phyloP scores from a whole-genome alignment of 2,888 invertebrate species.

The Thereva unica region DNA sequence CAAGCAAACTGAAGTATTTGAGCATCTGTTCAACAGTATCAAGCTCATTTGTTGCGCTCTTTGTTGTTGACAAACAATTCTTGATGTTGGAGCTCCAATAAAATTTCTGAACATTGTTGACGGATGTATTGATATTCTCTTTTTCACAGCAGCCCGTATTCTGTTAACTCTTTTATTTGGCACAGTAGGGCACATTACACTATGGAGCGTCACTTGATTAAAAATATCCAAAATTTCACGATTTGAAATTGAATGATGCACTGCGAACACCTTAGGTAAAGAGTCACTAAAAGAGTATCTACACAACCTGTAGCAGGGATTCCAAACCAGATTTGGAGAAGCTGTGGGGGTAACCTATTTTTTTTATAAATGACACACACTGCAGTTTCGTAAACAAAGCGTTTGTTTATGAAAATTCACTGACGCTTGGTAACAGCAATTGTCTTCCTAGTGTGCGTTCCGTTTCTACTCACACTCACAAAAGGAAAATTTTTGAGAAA shows the following conservation, averaged over 20 bases:
- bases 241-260: no score
- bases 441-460: conserved; percentile 16
- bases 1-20: conserved; percentile 1
- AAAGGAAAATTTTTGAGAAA: conserved; percentile 17
- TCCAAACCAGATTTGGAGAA: no score
- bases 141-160: conserved; percentile 68
- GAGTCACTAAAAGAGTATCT: no score
- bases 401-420: conserved; percentile 12
- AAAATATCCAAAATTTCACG: no score
- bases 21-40: conserved; percentile 7
- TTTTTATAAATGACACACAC: no score
- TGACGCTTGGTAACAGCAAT: conserved; percentile 1
- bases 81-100: conserved; percentile 48
- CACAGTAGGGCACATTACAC: conserved; percentile 43
- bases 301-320: no score
- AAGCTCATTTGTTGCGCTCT: conserved; percentile 12
- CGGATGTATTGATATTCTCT: conserved; percentile 87
- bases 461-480: conserved; percentile 20
- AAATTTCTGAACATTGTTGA: conserved; percentile 86
- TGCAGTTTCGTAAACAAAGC: conserved; percentile 29
- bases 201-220: not conserved
- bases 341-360: no score
- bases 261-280: no score
- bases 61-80: conserved; percentile 13
- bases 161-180: conserved; percentile 43